These are phyloP conservation scores for Melanotus villosus DNA, from an alignment of 2,888 invertebrate genomes.

Conservation along the genomic window DNA sequence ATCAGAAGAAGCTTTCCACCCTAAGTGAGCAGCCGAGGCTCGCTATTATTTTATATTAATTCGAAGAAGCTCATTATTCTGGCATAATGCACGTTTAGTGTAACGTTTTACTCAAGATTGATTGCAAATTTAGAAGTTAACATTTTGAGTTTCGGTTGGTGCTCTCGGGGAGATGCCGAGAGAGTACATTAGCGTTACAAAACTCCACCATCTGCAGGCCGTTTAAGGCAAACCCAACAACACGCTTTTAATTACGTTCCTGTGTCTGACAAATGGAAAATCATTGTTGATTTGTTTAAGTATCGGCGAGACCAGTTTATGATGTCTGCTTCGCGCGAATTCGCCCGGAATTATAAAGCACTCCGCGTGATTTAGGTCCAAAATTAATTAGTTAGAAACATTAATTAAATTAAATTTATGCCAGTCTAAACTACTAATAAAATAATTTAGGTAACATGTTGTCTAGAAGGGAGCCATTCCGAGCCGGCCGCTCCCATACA, in stretches of 20 bases:
- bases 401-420: slow-evolving; percentile 54
- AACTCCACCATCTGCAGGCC: slow-evolving; percentile 36
- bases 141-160: slow-evolving; percentile 45
- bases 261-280: slow-evolving; percentile 76
- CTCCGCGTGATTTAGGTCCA: slow-evolving; percentile 45
- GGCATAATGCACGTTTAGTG: slow-evolving; percentile 63
- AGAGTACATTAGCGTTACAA: slow-evolving; percentile 29
- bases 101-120: slow-evolving; percentile 62
- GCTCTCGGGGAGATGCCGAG: background rate
- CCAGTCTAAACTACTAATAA: slow-evolving; percentile 48
- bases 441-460: slow-evolving; percentile 50
- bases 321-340: slow-evolving; percentile 38
- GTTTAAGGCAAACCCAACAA: slow-evolving; percentile 40
- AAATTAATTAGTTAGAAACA: slow-evolving; percentile 50
- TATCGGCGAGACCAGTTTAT: slow-evolving; percentile 43
- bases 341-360: slow-evolving; percentile 40
- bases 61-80: slow-evolving; percentile 58
- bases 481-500: slow-evolving; percentile 51
- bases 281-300: slow-evolving; percentile 74
- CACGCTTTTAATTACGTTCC: slow-evolving; percentile 74
- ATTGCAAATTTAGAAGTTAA: slow-evolving; percentile 60
- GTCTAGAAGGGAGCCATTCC: slow-evolving; percentile 46
- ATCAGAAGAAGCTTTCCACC: slow-evolving; percentile 59
- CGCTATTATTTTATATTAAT: slow-evolving; percentile 63
- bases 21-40: slow-evolving; percentile 60